Base-by-base conservation (phyloP, 2,113 vertebrate species). In the Tachysurus vachellii region DNA sequence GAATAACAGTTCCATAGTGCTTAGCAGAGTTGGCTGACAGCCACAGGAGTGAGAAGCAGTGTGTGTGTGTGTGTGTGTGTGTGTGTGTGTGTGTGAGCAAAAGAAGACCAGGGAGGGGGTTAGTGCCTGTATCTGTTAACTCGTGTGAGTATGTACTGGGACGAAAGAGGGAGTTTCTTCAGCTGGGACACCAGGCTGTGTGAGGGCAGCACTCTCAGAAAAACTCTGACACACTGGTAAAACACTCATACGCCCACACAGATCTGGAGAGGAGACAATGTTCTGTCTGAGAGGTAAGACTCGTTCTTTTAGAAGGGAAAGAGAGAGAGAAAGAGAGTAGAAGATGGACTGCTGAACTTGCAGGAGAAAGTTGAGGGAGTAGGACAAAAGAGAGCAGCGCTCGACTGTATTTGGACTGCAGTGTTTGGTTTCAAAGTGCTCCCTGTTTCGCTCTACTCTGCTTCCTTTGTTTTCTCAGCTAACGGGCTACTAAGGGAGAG, bases 211-310 rank as follows among this genome's bases (percentile, higher is more conserved):
- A 47, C 85, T 70, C 79, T 86, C 57, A 12, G n/a, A 81, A 89
- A 85, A 85, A 85, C 83, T 71, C 82, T 79, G 85, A 86, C 88
- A 91, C 85, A 87, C 85, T 88, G 83, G 54, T 50, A 84, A 79
- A 86, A 47, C 50, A 85, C 68, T 83, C 76, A 76, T 70, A 80
- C 81, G 17, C 80, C 68, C 85, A 71, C 84, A 85, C 31, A 13
- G 68, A 53, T 59, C 66, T 56, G 85, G 47, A 56, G 57, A 87
- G 87, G 62, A 82, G 82, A 91, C 61, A 85, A 91, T 91, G 90
- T 91, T 91, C 87, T 91, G 90, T 44, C 79, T 91, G 57, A 89
- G 87, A 89, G 90, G 90, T 91, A 89, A 91, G 90, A 87, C 21
- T 79, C 16, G 26, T 84, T 64, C 82, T 86, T 90, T 86, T 75